Base-by-base conservation (phyloP, 2,113 vertebrate species). In the Scomber colias region DNA sequence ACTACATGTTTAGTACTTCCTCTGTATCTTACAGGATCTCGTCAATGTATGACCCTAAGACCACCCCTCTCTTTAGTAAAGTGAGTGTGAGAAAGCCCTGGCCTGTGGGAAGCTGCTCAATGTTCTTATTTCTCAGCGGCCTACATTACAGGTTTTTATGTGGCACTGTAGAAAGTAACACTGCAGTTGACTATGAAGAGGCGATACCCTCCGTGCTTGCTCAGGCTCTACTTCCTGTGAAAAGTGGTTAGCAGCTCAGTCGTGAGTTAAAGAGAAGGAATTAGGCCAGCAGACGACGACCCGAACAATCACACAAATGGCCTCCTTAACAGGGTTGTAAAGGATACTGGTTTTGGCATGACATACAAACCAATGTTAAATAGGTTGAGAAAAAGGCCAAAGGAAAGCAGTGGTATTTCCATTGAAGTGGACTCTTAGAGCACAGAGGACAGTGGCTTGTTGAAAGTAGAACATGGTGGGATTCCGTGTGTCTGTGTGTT, bases 141-240 rank as follows among this genome's bases (percentile, higher is more conserved):
- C 54, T 55, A 21, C 45, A 68, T 65, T 56, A 51, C 54, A 71
- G n/a, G 8, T 44, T 55, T 64, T 53, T 17, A 65, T 71, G 71
- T 81, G 68, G 56, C 15, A 11, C 11, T 27, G 16, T 60, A 65
- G 24, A 65, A 74, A 69, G 44, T 76, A 74, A 63, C 55, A 66
- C 59, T 71, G 69, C 54, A 80, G 68, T n/a, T 2, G 51, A 71
- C 66, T 19, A 56, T 35, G 56, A 77, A 59, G 73, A 83, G 75
- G 50, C 2, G 17, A 79, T 66, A 81, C 53, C 35, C 68, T 83
- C 62, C 19, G 21, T 15, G 48, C 35, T 68, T 14, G 55, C 71
- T 74, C 75, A 77, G 70, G 70, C 72, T 79, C 27, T 63, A 64
- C 81, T 87, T 90, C 86, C 89, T 89, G 88, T 89, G 54, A 56